A percentile compares a stretch with the other conserved stretches of the same genome.
These are phyloP conservation scores for Drosophila aldrichi DNA, from an alignment of 2,888 invertebrate species.

Conservation along the genomic window DNA sequence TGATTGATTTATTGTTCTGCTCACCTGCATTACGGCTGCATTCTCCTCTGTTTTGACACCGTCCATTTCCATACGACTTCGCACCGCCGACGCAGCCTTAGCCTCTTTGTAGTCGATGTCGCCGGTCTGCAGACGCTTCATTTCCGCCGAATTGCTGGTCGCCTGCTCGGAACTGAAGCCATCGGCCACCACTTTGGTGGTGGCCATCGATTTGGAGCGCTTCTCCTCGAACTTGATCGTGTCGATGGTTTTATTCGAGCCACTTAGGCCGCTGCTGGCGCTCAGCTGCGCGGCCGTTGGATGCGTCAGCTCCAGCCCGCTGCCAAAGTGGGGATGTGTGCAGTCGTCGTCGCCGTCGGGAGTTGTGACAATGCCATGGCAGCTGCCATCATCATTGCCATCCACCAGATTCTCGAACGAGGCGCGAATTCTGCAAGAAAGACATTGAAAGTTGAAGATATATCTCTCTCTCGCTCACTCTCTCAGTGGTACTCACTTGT, in stretches of 20 bases:
- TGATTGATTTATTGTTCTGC: conserved; percentile 41
- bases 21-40: conserved; percentile 92
- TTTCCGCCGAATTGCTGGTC: conserved; percentile 90
- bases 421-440: conserved; percentile 87
- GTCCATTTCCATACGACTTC: conserved; percentile 92
- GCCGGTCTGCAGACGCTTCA: conserved; percentile 91
- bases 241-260: conserved; percentile 86
- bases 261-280: conserved; percentile 82
- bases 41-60: conserved; percentile 95
- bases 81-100: conserved; percentile 91
- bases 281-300: conserved; percentile 83
- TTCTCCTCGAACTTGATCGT: conserved; percentile 94
- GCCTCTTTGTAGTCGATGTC: conserved; percentile 93
- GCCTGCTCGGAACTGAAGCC: conserved; percentile 92
- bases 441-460: background rate
- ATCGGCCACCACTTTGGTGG: conserved; percentile 92
- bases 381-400: conserved; percentile 87
- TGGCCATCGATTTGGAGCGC: conserved; percentile 91
- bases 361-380: conserved; percentile 89
- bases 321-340: conserved; percentile 83
- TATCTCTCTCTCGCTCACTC: background rate
- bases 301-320: conserved; percentile 82
- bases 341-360: conserved; percentile 90
- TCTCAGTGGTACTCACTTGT: conserved; percentile 71
- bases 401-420: conserved; percentile 93